Percentiles rank a stretch among this genome's conserved stretches.
phyloP scores from a whole-genome alignment of 2,113 vertebrate genomes.

The Andinoacara biseriatus region DNA sequence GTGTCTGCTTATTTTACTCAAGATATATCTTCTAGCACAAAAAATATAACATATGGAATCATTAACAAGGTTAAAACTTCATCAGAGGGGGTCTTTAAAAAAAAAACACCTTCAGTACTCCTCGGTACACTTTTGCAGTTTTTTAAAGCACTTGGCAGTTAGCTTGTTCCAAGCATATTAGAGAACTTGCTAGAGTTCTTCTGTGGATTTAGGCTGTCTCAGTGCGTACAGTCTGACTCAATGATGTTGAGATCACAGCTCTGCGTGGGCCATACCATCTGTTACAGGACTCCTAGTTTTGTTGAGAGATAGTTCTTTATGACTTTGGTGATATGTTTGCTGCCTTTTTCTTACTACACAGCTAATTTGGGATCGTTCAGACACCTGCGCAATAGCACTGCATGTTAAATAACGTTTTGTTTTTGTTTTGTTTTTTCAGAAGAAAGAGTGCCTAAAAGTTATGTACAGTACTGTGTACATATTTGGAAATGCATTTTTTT shows the following conservation, averaged over 20 bases:
- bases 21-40: not conserved
- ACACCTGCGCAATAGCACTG: not conserved
- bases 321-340: not conserved
- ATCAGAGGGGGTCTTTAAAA: not conserved
- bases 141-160: not conserved
- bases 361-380: not conserved
- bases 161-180: not conserved
- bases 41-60: not conserved
- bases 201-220: not conserved
- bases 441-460: not conserved
- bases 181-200: not conserved
- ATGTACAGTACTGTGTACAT: not conserved
- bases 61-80: not conserved
- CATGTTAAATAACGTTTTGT: not conserved
- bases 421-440: not conserved
- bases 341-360: not conserved
- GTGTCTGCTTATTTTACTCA: not conserved
- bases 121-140: not conserved
- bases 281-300: constrained; percentile 3
- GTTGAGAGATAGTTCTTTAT: not conserved
- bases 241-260: constrained; percentile 16
- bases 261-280: constrained; percentile 5
- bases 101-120: not conserved
- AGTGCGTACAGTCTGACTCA: constrained; percentile 2
- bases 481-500: not conserved